Percentiles rank a stretch among this genome's conserved stretches.
Conservation (phyloP, 1,140 invertebrate species). For the Drosophila ficusphila region DNA sequence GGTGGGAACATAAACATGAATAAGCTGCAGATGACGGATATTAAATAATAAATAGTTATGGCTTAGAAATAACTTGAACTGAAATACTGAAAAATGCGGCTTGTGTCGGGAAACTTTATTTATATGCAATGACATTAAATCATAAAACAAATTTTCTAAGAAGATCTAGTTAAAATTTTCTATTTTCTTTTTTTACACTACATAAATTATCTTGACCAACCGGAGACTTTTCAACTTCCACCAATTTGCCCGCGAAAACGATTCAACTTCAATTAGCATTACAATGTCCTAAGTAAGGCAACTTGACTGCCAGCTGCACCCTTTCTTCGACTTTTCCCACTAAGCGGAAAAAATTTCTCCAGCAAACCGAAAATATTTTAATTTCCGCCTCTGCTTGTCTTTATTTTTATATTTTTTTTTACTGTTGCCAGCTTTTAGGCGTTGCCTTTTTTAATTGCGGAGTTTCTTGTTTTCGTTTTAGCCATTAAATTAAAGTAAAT, state of each 20-base stretch:
- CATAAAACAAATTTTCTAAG: too few species aligned
- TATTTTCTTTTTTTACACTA: constrained; percentile 8
- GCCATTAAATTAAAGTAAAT: constrained; percentile 74
- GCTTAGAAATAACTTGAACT: background rate
- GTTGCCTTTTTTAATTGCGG: constrained; percentile 63
- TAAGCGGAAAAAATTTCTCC: constrained; percentile 27
- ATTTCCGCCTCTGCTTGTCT: constrained; percentile 60
- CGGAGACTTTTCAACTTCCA: constrained; percentile 18
- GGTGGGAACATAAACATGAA: constrained; percentile 30
- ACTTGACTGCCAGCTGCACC: background rate
- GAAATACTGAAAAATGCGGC: background rate
- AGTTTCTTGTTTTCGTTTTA: constrained; percentile 43
- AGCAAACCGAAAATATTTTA: constrained; percentile 79
- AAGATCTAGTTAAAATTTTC: too few species aligned
- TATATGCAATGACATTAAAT: too few species aligned
- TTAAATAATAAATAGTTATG: background rate
- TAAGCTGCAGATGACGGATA: constrained; percentile 6
- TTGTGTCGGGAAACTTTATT: background rate
- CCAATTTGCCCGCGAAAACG: constrained; percentile 18
- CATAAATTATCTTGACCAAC: constrained; percentile 29
- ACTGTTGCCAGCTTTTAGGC: constrained; percentile 58
- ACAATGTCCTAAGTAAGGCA: constrained; percentile 34
- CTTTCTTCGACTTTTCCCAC: background rate
- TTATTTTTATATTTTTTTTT: constrained; percentile 19
- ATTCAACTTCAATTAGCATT: constrained; percentile 58